These are phyloP conservation scores for Plutomurus gul DNA, from an alignment of 1,140 invertebrate species.

Conservation along the genomic window DNA sequence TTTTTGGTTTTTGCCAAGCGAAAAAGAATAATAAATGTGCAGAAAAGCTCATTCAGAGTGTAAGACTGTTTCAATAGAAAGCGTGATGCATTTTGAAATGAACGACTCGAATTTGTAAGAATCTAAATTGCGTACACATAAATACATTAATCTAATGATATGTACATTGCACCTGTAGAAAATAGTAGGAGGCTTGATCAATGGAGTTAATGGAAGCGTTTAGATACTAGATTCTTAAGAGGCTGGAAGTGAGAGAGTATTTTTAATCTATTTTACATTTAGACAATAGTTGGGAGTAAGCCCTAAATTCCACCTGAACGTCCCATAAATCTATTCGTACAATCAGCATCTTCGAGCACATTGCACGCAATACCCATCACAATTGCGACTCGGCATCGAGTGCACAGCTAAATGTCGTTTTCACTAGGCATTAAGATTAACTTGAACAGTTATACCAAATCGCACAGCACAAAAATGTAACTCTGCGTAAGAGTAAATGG, in stretches of 20 bases:
- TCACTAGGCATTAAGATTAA: background rate
- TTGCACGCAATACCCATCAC: too few relatives aligned
- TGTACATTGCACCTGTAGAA: background rate
- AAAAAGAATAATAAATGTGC: too few relatives aligned
- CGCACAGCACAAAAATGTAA: too few relatives aligned
- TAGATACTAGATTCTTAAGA: background rate
- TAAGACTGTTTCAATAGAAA: too few relatives aligned
- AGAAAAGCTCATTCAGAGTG: too few relatives aligned
- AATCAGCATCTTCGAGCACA: background rate
- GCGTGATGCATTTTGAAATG: too few relatives aligned
- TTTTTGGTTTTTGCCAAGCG: constrained; percentile 13
- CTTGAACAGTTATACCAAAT: too few relatives aligned
- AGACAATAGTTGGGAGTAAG: background rate
- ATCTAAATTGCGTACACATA: too few relatives aligned
- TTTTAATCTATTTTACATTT: background rate
- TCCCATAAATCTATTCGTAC: constrained; percentile 32
- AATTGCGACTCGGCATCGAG: too few relatives aligned
- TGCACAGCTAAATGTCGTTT: too few relatives aligned
- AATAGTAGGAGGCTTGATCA: background rate
- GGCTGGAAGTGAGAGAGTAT: background rate
- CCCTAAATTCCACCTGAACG: constrained; percentile 38
- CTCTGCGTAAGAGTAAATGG: too few relatives aligned
- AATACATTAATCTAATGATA: constrained; percentile 21
- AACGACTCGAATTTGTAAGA: too few relatives aligned
- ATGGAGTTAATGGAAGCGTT: background rate